These are phyloP conservation scores for Drosophila meridionalis DNA, from an alignment of 2,888 invertebrate genomes.

Conservation along the genomic window DNA sequence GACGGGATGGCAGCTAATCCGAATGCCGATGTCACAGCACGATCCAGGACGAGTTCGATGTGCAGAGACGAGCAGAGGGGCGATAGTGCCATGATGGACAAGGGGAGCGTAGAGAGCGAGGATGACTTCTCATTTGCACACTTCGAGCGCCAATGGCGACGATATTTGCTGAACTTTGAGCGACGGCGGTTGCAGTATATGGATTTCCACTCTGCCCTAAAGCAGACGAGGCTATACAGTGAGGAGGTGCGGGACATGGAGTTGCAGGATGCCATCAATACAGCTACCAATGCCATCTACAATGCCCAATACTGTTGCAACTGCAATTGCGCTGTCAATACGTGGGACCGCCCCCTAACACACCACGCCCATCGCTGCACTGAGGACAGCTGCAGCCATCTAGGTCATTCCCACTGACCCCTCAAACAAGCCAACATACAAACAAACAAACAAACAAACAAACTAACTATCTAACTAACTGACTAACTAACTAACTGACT, in stretches of 20 bases:
- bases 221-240: neutral
- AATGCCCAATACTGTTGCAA: neutral
- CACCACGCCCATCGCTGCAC: neutral
- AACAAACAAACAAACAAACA: neutral
- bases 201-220: conserved; percentile 5
- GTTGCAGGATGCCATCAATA: conserved; percentile 4
- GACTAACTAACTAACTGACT: neutral
- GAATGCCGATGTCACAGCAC: neutral
- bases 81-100: neutral
- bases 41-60: neutral
- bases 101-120: conserved; percentile 11
- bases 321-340: neutral
- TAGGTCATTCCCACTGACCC: conserved; percentile 45
- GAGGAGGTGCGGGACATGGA: conserved; percentile 1
- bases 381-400: conserved; percentile 34
- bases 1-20: conserved; percentile 17
- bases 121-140: conserved; percentile 31
- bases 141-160: conserved; percentile 43
- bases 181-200: conserved; percentile 15
- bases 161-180: conserved; percentile 31
- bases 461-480: neutral
- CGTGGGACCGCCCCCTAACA: neutral
- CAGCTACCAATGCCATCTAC: neutral
- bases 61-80: neutral
- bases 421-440: neutral